These are phyloP conservation scores for Cheilosia urbana DNA, from an alignment of 2,888 invertebrate species.

Conservation along the genomic window DNA sequence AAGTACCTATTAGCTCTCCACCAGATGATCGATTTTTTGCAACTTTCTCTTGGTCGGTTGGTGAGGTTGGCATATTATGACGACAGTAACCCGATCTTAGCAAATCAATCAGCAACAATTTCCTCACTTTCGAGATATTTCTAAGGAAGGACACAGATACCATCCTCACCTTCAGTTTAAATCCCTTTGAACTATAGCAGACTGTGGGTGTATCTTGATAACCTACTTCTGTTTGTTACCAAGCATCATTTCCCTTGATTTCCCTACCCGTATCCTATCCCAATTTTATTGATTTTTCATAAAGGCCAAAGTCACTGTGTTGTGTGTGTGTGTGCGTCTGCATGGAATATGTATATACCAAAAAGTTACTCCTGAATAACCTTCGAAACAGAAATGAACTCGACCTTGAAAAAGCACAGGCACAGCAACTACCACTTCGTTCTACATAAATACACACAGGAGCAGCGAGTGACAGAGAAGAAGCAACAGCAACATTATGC, in stretches of 20 bases:
- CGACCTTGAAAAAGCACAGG: slow-evolving; percentile 63
- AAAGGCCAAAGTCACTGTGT: slow-evolving; percentile 27
- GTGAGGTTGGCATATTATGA: too few relatives aligned
- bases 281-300: slow-evolving; percentile 66
- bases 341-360: slow-evolving; percentile 5
- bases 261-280: slow-evolving; percentile 23
- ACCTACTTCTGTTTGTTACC: too few relatives aligned
- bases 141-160: too few relatives aligned
- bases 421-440: slow-evolving; percentile 41
- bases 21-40: too few relatives aligned
- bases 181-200: too few relatives aligned
- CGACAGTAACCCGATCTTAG: too few relatives aligned
- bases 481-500: slow-evolving; percentile 22
- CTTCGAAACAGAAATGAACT: slow-evolving; percentile 65
- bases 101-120: too few relatives aligned
- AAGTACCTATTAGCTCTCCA: too few relatives aligned
- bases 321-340: neutral
- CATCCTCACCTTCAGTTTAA: too few relatives aligned
- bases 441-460: slow-evolving; percentile 21
- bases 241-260: neutral
- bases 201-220: too few relatives aligned
- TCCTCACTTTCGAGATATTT: too few relatives aligned
- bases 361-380: slow-evolving; percentile 59
- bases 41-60: too few relatives aligned
- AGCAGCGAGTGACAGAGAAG: neutral